Base-by-base conservation (phyloP, 2,888 invertebrate species). In the Trypoxylon attenuatum region DNA sequence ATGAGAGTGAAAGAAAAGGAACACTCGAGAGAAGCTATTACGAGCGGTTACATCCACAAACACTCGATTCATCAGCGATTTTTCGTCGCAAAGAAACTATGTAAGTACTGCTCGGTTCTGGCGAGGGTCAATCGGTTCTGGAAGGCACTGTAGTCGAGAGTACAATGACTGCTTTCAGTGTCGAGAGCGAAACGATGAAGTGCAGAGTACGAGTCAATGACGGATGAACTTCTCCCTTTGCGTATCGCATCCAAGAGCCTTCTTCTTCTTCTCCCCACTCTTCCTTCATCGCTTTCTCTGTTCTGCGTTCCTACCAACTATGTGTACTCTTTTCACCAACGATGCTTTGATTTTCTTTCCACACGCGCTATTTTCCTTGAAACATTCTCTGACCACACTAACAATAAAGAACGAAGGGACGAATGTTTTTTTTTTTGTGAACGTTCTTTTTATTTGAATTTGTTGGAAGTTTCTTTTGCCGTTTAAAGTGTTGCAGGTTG, bases 91-190 rank as follows among this genome's bases (percentile, higher is more conserved):
- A 8, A 19, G 15, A 19, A n/a, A n/a, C n/a, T n/a, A n/a, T n/a
- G n/a, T n/a, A n/a, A n/a, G n/a, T n/a, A n/a, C n/a, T 16, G 8
- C 16, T 15, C 10, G 21, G 42, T 13, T 58, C 69, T 69, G 69
- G 68, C 49, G 16, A 59, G 39, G 21, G 55, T 69, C 69, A 59
- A 42, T 46, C 45, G 21, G 41, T 53, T 50, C 55, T 56, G 64
- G 51, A 69, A 63, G 56, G 55, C 49, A 59, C 69, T 63, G 64
- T 56, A 59, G 53, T 51, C 22, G 57, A 64, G 53, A n/a, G n/a
- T 19, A 69, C 69, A 69, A 69, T 50, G 69, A 50, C 45, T 39
- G 69, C 69, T 69, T 69, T 69, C 69, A 69, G 52, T 15, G 42
- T 8, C 51, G 25, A 33, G 29, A 23, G 49, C 52, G 39, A 54